A percentile compares a stretch with the other conserved stretches of the same genome.
phyloP scores from a whole-genome alignment of 2,113 vertebrate genomes.

The Catharus bicknelli region DNA sequence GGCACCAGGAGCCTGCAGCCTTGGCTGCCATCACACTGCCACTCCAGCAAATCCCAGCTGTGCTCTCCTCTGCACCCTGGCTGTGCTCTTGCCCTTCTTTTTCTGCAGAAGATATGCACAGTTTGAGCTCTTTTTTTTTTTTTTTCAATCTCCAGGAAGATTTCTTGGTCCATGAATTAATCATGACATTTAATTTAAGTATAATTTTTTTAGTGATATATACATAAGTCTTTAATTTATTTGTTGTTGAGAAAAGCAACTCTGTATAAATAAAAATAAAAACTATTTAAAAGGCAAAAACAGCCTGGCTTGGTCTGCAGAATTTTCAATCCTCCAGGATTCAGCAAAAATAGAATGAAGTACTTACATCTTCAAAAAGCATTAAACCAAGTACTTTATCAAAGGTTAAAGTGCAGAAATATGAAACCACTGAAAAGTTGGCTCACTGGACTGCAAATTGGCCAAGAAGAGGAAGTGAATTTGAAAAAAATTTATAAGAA shows the following conservation, averaged over 20 bases:
- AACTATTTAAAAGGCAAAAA: neutral
- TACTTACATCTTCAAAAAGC: slow-evolving; percentile 23
- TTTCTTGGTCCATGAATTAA: neutral
- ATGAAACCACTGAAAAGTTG: slow-evolving; percentile 19
- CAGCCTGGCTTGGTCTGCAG: neutral
- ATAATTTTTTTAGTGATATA: neutral
- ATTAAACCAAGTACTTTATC: slow-evolving; percentile 24
- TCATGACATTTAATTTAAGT: neutral
- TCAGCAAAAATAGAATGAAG: neutral
- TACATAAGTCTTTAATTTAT: neutral
- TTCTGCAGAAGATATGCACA: neutral
- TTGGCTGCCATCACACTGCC: neutral
- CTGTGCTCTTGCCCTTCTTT: neutral
- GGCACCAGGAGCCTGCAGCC: accelerated
- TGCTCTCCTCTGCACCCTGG: neutral
- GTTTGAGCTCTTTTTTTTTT: neutral
- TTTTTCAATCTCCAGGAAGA: neutral
- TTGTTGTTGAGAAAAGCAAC: neutral
- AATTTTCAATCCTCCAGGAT: neutral
- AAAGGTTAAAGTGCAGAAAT: slow-evolving; percentile 30
- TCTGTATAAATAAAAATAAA: neutral
- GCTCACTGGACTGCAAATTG: neutral
- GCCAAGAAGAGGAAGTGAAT: neutral
- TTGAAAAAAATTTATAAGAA: slow-evolving; percentile 6
- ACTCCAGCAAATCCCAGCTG: neutral